Percentiles rank a stretch among this genome's conserved stretches.
Evolutionary conservation across 1,140 invertebrate species (phyloP).

Genomic region (Thaumatotibia leucotreta): DNA sequence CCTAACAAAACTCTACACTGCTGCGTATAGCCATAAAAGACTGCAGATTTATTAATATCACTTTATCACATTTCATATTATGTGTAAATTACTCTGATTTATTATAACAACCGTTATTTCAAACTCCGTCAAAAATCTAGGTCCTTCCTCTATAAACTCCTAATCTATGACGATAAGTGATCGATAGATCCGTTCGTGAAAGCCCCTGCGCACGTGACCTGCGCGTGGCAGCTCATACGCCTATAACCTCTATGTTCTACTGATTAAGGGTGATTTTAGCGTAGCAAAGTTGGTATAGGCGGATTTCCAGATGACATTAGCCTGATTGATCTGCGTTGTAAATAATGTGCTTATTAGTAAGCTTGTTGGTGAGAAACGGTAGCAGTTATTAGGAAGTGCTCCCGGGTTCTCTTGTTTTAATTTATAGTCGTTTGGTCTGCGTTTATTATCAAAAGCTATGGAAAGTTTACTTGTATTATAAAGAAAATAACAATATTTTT

Average conservation of each 20-base stretch:
- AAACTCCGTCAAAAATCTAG: too few species aligned
- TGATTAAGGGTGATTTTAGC: background rate
- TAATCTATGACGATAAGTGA: slow-evolving; percentile 34
- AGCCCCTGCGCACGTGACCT: slow-evolving; percentile 39
- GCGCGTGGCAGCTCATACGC: slow-evolving; percentile 29
- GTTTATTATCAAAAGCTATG: too few species aligned
- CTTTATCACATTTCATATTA: too few species aligned
- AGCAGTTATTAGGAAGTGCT: background rate
- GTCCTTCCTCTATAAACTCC: slow-evolving; percentile 29
- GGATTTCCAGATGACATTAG: slow-evolving; percentile 7
- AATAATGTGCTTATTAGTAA: slow-evolving; percentile 14
- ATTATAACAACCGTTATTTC: too few species aligned
- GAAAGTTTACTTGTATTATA: too few species aligned
- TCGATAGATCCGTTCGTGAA: slow-evolving; percentile 27
- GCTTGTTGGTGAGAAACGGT: slow-evolving; percentile 4
- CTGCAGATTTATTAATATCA: too few species aligned
- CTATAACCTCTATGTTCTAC: background rate
- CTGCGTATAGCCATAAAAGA: too few species aligned
- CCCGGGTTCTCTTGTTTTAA: background rate
- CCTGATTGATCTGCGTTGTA: slow-evolving; percentile 4
- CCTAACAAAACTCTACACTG: too few species aligned
- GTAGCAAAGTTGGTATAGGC: background rate
- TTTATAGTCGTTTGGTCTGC: background rate
- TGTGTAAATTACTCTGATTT: too few species aligned
- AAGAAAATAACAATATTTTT: too few species aligned